Evolutionary conservation across 1,140 invertebrate species (phyloP), one percentile per base, ranked within the genome.

Genomic region (Drosophila ficusphila): DNA sequence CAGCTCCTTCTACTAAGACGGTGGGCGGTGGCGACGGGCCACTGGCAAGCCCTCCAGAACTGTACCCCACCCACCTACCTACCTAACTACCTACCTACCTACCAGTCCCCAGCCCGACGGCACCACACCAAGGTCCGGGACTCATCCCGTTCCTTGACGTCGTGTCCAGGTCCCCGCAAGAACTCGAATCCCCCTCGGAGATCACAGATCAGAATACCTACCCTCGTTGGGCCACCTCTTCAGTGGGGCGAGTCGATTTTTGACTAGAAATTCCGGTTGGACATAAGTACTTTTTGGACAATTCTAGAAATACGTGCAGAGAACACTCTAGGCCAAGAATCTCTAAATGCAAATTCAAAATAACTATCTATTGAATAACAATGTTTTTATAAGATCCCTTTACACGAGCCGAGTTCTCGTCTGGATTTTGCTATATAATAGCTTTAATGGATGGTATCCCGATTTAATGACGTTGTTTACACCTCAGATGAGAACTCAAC

Each of bases 1-100:
- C 78, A 90, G 75, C 77, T 90, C 89, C 46, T 90, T 90, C 72
- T 90, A 90, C 72, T 90, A 89, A 46, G n/a, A n/a, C n/a, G n/a
- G n/a, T n/a, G n/a, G n/a, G 18, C 44, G 46, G 52, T 34, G 16
- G 36, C 31, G 47, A 42, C 38, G 57, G 51, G 62, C 51, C 64
- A 81, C 58, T 57, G 51, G 64, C 12, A 23, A 25, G 11, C 36
- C 36, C 12, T 41, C 12, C 11, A 31, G 34, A 49, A 49, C 57
- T 25, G 23, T 31, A 16, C 34, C 57, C n/a, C 33, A 34, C 12
- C 16, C 9, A 18, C 5, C 38, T n/a, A 58, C 18, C n/a, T n/a
- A n/a, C n/a, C n/a, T n/a, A n/a, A n/a, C n/a, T n/a, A n/a, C n/a
- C n/a, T n/a, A n/a, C 57, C n/a, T 12, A 34, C 12, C 16, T 4